Conservation (phyloP, 2,888 invertebrate genomes). For the Anthrax anthrax region DNA sequence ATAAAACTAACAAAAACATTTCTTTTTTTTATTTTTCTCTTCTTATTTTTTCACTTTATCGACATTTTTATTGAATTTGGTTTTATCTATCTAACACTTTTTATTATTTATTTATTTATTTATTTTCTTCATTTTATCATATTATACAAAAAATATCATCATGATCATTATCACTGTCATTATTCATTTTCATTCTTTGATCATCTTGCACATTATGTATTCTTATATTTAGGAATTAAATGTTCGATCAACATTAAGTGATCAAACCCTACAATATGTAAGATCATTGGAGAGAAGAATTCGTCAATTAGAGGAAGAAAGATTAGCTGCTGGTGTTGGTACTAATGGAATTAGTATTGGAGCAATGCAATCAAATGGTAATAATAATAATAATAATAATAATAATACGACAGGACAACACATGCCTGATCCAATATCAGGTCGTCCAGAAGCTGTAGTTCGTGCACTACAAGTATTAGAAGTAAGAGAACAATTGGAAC, state of each 20-base stretch:
- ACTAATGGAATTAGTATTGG: slow-evolving; percentile 23
- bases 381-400: slow-evolving; percentile 19
- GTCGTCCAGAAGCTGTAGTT: slow-evolving; percentile 82
- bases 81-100: too few species aligned
- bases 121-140: too few species aligned
- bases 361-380: neutral
- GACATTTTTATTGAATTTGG: too few species aligned
- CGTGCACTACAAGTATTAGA: slow-evolving; percentile 85
- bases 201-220: neutral
- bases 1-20: neutral
- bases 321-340: slow-evolving; percentile 22
- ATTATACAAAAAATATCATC: too few species aligned
- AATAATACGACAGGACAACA: slow-evolving; percentile 11
- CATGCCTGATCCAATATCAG: slow-evolving; percentile 36
- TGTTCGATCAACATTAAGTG: slow-evolving; percentile 39
- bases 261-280: slow-evolving; percentile 85
- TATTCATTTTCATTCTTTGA: too few species aligned
- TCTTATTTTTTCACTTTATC: neutral
- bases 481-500: slow-evolving; percentile 74
- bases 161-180: too few species aligned
- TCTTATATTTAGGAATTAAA: slow-evolving; percentile 16
- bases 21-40: neutral
- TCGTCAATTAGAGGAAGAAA: slow-evolving; percentile 69
- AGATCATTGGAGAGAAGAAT: slow-evolving; percentile 78
- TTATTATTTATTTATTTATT: too few species aligned